Evolutionary conservation across 2,888 invertebrate genomes (phyloP), one percentile per base, ranked within the genome.

Genomic region (Papilio elwesi): DNA sequence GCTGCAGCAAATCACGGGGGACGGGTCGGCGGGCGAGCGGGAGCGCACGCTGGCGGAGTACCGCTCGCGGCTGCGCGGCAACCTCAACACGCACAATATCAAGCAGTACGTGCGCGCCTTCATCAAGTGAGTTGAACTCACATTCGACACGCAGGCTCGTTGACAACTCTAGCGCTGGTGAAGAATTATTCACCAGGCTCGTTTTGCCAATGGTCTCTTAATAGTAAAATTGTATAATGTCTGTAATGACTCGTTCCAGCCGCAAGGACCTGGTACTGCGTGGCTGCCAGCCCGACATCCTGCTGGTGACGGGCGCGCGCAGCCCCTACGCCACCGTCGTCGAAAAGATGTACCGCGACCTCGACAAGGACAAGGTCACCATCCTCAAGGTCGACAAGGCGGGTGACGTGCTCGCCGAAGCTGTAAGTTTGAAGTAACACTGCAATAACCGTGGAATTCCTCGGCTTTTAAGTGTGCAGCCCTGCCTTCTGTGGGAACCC

Each of bases 321-420:
- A 96, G 97, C 71, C 96, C 97, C 0, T 97, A 97, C 90, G 95
- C 97, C 75, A 94, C 95, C 75, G 97, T 97, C 74, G 97, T 98
- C 65, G 96, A 97, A 88, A 96, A 96, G 81, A 94, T 97, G 88
- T 96, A 97, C 91, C 95, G 95, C 74, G 96, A 96, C 80, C 94
- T 97, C 85, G 97, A 97, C 85, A 97, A 97, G 86, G 96, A 97
- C 81, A 96, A 96, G 83, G 96, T 97, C 68, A 97, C 97, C 75
- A 95, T 98, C 76, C 94, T 98, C 70, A 97, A 97, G 87, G 95
- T 98, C 75, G 98, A 98, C 81, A 95, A 96, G 75, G 97, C 96
- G 65, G 97, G 97, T n/a, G 98, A 98, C 90, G 97, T 98, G 8
- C 93, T 98, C 74, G 95, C 96, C 76, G 98, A 98, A 91, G 96